Evolutionary conservation across 2,113 vertebrate species (phyloP).

Genomic region (Petromus typicus): DNA sequence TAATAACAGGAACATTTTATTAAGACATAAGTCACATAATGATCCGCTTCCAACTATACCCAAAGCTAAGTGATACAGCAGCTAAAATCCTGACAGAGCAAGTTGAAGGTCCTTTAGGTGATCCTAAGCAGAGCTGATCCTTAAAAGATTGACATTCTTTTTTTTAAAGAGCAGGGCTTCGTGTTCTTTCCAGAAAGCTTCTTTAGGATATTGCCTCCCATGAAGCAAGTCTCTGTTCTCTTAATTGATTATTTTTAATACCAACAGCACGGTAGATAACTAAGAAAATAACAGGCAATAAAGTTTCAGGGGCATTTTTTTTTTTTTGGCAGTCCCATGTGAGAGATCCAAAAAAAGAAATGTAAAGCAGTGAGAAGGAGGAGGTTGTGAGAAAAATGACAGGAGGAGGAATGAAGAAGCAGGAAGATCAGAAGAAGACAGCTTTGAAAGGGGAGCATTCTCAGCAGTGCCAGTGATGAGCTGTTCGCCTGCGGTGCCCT

Average conservation of each 20-base stretch:
- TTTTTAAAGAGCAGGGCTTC: neutral
- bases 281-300: neutral
- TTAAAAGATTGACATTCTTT: slow-evolving; percentile 53
- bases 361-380: neutral
- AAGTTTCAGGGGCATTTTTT: neutral
- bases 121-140: slow-evolving; percentile 29
- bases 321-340: neutral
- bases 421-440: neutral
- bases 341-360: neutral
- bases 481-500: neutral
- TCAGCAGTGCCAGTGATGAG: neutral
- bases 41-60: slow-evolving; percentile 69
- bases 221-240: neutral
- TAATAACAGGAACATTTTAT: slow-evolving; percentile 80
- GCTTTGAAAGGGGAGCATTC: neutral
- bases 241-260: neutral
- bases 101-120: neutral
- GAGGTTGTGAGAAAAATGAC: neutral
- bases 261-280: neutral
- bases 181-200: neutral
- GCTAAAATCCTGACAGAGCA: slow-evolving; percentile 76
- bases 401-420: neutral
- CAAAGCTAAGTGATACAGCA: slow-evolving; percentile 49
- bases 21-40: slow-evolving; percentile 78
- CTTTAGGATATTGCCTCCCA: neutral